Evolutionary conservation across 2,797 vertebrate species (phyloP).

Genomic region (Lepus townsendii): DNA sequence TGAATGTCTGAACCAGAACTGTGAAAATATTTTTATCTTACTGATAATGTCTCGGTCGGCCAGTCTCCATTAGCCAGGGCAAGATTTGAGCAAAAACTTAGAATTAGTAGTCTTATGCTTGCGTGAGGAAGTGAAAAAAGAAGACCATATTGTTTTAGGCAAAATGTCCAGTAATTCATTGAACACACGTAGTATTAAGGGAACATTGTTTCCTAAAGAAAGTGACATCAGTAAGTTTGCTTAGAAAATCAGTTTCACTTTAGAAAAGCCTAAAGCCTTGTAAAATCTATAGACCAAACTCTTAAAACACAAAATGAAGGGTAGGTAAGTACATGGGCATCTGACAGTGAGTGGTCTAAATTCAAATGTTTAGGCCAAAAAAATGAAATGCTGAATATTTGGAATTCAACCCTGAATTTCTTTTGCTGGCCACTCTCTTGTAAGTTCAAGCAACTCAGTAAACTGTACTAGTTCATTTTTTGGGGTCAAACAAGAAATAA

Average conservation of each 20-base stretch:
- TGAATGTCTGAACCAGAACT: conserved; percentile 15
- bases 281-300: conserved; percentile 26
- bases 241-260: conserved; percentile 48
- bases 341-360: conserved; percentile 8
- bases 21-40: background rate
- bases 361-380: conserved; percentile 25
- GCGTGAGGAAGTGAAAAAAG: background rate
- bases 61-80: background rate
- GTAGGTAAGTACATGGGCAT: conserved; percentile 27
- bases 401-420: conserved; percentile 41
- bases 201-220: conserved; percentile 16
- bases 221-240: background rate
- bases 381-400: conserved; percentile 49
- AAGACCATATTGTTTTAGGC: background rate
- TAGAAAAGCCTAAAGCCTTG: conserved; percentile 31
- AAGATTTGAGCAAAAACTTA: background rate
- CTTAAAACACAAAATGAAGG: background rate
- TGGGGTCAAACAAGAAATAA: conserved; percentile 25
- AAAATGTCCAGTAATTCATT: background rate
- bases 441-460: conserved; percentile 35
- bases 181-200: background rate
- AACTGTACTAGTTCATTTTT: conserved; percentile 17
- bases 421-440: background rate
- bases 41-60: background rate
- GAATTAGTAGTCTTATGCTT: background rate